Evolutionary conservation across 2,797 vertebrate species (phyloP), one percentile per base, ranked within the genome.

Genomic region (Neosilurus hyrtlii): DNA sequence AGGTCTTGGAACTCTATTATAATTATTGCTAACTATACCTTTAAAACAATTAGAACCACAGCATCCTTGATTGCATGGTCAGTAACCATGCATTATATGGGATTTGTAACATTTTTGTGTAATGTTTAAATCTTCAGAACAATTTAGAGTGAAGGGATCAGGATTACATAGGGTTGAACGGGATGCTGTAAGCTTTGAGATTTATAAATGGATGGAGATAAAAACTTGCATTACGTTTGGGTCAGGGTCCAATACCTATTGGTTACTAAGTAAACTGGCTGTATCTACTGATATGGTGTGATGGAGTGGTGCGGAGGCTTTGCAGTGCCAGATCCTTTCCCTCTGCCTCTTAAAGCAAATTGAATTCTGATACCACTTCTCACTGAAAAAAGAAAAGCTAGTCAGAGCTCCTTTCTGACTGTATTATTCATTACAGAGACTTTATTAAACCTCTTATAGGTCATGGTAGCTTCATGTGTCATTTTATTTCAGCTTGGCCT

Each of bases 301-400:
- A 24, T 61, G 74, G 56, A 76, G 74, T 76, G 61, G 56, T 75
- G 56, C 37, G 20, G 18, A 59, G 35, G 54, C 54, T 14, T 30
- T 37, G 30, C 73, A 59, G 30, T 35, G 18, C 54, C 73, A 74
- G 54, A 52, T 57, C 54, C 35, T 20, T 59, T 75, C 18, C 22
- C 10, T 11, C 61, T 56, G 56, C 26, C 75, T 18, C 76, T 84
- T 72, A 83, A 83, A 72, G 65, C 77, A 52, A 72, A 80, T 83
- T 72, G 56, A 80, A 20, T 81, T 65, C 2, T 49, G 52, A 77
- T 62, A 81, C 26, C 56, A 76, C 61, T 37, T 43, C 35, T 43
- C 56, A 43, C 11, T 59, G 56, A 18, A n/a, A 61, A 24, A 52
- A 16, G 49, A 35, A 74, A 20, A 11, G 72, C 54, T 54, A 35